These are phyloP conservation scores for Sphaerophoria taeniata DNA, from an alignment of 2,888 invertebrate genomes.

Conservation along the genomic window DNA sequence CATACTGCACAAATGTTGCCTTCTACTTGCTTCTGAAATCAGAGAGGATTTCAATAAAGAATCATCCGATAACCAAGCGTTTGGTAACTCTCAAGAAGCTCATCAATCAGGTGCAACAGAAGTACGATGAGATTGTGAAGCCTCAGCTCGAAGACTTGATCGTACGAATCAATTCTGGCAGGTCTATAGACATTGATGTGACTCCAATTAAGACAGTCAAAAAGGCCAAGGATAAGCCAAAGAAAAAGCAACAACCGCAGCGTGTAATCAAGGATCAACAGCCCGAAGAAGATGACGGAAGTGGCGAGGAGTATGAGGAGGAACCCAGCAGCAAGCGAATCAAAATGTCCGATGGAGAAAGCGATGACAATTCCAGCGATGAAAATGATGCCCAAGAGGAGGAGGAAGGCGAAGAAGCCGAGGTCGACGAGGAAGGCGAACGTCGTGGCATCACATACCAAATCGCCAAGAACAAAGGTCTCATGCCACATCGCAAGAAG, in stretches of 20 bases:
- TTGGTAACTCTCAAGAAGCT: conserved; percentile 91
- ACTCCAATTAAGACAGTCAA: conserved; percentile 81
- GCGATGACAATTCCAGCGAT: conserved; percentile 71
- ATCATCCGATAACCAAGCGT: conserved; percentile 95
- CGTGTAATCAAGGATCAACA: conserved; percentile 81
- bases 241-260: conserved; percentile 83
- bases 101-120: conserved; percentile 88
- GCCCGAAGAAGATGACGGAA: conserved; percentile 15
- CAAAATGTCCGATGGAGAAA: conserved; percentile 79
- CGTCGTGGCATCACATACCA: conserved; percentile 95
- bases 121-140: conserved; percentile 87
- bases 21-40: conserved; percentile 94
- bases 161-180: conserved; percentile 83
- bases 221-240: conserved; percentile 83
- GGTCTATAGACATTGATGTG: conserved; percentile 82
- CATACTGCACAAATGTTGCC: conserved; percentile 93
- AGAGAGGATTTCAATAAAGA: conserved; percentile 87
- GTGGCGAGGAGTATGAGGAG: conserved; percentile 82
- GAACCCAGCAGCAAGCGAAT: conserved; percentile 80
- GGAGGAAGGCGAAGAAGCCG: conserved; percentile 81
- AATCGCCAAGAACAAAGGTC: conserved; percentile 97
- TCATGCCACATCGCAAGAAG: conserved; percentile 95
- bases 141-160: conserved; percentile 88
- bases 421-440: conserved; percentile 80
- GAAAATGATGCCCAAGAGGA: conserved; percentile 77